Evolutionary conservation across 2,888 invertebrate genomes (phyloP).

Genomic region (Tipula lateralis): DNA sequence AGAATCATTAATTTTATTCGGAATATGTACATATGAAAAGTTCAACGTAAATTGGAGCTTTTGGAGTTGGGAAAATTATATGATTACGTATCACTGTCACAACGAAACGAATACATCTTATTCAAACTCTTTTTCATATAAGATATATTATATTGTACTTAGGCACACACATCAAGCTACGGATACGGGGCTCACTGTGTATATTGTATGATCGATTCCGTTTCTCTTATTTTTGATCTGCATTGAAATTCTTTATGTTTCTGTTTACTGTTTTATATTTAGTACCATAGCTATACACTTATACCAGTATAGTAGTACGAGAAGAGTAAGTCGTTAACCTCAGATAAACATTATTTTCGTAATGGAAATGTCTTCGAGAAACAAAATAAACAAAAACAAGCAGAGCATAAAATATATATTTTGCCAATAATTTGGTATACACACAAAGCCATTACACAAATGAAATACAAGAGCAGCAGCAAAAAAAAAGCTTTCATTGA

Average conservation of each 20-base stretch:
- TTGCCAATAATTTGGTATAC: not conserved
- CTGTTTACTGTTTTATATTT: not conserved
- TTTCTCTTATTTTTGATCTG: not conserved
- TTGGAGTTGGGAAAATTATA: not conserved
- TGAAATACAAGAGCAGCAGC: too few relatives aligned
- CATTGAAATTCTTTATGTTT: not conserved
- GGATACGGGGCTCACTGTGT: not conserved
- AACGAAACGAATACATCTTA: not conserved
- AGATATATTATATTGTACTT: not conserved
- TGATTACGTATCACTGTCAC: not conserved
- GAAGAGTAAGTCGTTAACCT: not conserved
- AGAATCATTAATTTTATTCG: constrained; percentile 6
- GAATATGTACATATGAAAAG: not conserved
- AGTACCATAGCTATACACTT: too few relatives aligned
- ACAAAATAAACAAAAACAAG: not conserved
- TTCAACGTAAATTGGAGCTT: not conserved
- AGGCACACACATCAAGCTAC: not conserved
- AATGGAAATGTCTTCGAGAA: not conserved
- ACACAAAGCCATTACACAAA: not conserved
- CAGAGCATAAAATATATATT: not conserved
- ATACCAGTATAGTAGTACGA: not conserved
- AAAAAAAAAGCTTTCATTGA: not conserved
- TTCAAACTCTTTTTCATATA: not conserved
- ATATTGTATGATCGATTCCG: not conserved
- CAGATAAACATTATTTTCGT: not conserved